These are phyloP conservation scores for Ceyx melanurus DNA, from an alignment of 2,113 vertebrate species.

Conservation along the genomic window DNA sequence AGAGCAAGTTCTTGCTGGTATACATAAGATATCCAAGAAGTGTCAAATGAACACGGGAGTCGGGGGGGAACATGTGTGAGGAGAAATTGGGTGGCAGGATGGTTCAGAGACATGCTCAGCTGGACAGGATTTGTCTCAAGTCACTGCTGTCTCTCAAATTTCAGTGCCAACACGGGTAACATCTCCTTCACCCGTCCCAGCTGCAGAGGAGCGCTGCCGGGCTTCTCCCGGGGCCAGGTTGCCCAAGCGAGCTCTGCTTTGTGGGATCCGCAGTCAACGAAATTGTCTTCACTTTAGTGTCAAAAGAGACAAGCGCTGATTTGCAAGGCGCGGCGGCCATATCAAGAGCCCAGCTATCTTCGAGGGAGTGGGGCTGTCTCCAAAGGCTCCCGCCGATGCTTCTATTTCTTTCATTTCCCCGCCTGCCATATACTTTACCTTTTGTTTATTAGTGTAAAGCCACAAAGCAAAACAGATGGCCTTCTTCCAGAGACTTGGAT, in stretches of 20 bases:
- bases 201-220: not conserved
- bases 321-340: constrained; percentile 67
- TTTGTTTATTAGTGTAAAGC: constrained; percentile 81
- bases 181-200: not conserved
- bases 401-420: constrained; percentile 70
- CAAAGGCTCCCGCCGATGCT: constrained; percentile 59
- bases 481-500: constrained; percentile 75
- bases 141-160: not conserved
- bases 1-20: not conserved
- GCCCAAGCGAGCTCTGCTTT: not conserved
- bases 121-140: not conserved
- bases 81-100: not conserved
- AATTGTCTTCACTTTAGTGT: constrained; percentile 62
- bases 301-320: constrained; percentile 54
- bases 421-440: constrained; percentile 72
- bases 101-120: not conserved
- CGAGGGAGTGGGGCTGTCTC: constrained; percentile 24
- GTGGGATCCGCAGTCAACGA: not conserved
- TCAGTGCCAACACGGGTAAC: not conserved
- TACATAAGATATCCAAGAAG: not conserved
- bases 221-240: not conserved
- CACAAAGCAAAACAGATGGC: constrained; percentile 82
- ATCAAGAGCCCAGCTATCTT: constrained; percentile 71
- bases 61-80: not conserved
- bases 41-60: not conserved